These are phyloP conservation scores for Acanthopleura granulata DNA, from an alignment of 2,888 invertebrate genomes.

Conservation along the genomic window DNA sequence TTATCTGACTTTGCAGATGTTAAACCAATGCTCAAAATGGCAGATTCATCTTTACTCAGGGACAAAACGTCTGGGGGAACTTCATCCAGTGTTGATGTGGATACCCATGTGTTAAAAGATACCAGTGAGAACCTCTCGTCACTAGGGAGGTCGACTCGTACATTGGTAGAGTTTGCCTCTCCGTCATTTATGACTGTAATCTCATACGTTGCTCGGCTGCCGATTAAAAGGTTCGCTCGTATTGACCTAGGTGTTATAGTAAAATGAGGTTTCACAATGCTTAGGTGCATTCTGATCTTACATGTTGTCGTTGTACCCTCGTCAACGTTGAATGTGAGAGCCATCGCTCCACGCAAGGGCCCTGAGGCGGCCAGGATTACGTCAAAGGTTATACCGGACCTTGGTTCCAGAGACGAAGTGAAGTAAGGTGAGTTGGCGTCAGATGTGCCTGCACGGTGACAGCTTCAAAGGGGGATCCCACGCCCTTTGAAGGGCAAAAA, in stretches of 20 bases:
- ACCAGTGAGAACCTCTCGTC: slow-evolving; percentile 34
- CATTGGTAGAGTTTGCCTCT: slow-evolving; percentile 34
- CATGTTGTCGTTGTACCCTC: slow-evolving; percentile 29
- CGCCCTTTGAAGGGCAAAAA: no score
- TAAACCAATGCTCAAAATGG: slow-evolving; percentile 32
- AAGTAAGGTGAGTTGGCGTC: no score
- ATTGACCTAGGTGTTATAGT: slow-evolving; percentile 24
- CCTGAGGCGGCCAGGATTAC: slow-evolving; percentile 26
- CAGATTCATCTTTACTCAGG: slow-evolving; percentile 29
- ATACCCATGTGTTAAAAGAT: slow-evolving; percentile 29
- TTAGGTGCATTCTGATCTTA: slow-evolving; percentile 25
- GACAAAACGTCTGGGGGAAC: slow-evolving; percentile 14
- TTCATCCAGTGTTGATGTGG: background rate
- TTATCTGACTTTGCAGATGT: slow-evolving; percentile 25
- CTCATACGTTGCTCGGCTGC: slow-evolving; percentile 29
- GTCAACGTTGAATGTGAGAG: slow-evolving; percentile 26
- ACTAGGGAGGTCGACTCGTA: slow-evolving; percentile 32
- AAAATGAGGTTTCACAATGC: slow-evolving; percentile 28
- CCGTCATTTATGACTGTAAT: slow-evolving; percentile 39
- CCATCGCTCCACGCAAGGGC: slow-evolving; percentile 31
- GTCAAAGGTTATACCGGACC: slow-evolving; percentile 20
- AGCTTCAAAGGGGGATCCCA: no score
- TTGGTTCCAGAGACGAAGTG: no score
- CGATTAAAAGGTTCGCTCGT: slow-evolving; percentile 28
- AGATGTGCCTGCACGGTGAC: no score